Evolutionary conservation across 2,113 vertebrate genomes (phyloP), one percentile per base, ranked within the genome.

Genomic region (Thunnus thynnus): DNA sequence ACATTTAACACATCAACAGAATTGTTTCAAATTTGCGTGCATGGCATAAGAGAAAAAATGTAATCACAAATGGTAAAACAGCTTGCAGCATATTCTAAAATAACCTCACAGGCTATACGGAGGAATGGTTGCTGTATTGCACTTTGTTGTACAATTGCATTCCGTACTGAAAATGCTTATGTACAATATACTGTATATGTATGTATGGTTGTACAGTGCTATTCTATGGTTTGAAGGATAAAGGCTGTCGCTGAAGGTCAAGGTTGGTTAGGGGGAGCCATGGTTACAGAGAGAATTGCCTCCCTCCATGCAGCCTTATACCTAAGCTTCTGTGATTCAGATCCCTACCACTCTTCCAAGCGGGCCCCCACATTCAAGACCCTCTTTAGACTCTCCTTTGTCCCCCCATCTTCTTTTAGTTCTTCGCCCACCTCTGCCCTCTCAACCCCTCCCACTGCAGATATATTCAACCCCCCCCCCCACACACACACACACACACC

Each of bases 381-480:
- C 54, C 76, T 84, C 71, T 78, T 74, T 69, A 60, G 54, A 82
- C 70, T 78, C 79, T 54, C 70, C 63, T 91, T 91, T 89, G 87
- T 89, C 84, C 74, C 51, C 20, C 50, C 30, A 64, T 68, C 54
- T 55, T 86, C 77, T 71, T 87, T 90, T 81, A 86, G 76, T 92
- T 66, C 66, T 46, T 90, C 65, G 55, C 72, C 82, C 82, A 85
- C 86, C 88, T 89, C 79, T 80, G 66, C 78, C 66, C 83, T 85
- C 77, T 69, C 58, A 58, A 74, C 75, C 77, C 85, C 70, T 76
- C 86, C 88, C 72, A 27, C 58, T 52, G 66, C 62, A 75, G 47
- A 83, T 57, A 62, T 80, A 73, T 77, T 71, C 57, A n/a, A 82
- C 47, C 50, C 20, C 46, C 52, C 7, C 17, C 10, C 14, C 20